These are phyloP conservation scores for Asarcornis scutulata DNA, from an alignment of 2,113 vertebrate species.

Conservation along the genomic window DNA sequence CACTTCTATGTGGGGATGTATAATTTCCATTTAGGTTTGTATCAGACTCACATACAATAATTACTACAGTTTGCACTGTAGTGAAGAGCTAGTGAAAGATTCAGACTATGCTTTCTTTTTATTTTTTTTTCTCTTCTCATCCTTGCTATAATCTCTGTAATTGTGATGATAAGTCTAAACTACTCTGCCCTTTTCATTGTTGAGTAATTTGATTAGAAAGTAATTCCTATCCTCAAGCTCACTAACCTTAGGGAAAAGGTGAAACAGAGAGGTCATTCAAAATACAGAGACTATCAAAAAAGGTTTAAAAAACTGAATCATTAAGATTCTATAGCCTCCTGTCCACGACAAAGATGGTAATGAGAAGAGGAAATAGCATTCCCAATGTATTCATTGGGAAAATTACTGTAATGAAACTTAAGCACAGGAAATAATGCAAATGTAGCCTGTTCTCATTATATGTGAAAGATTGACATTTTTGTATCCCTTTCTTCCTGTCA, in stretches of 20 bases:
- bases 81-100: neutral
- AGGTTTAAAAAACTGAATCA: slow-evolving; percentile 57
- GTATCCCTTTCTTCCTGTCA: neutral
- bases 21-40: neutral
- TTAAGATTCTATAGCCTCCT: slow-evolving; percentile 49
- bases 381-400: slow-evolving; percentile 48
- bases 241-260: slow-evolving; percentile 34
- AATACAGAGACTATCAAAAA: slow-evolving; percentile 52
- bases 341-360: slow-evolving; percentile 48
- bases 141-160: slow-evolving; percentile 23
- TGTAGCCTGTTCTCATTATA: slow-evolving; percentile 27
- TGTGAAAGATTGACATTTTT: slow-evolving; percentile 15
- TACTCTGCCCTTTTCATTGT: slow-evolving; percentile 10
- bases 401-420: slow-evolving; percentile 60
- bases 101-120: neutral
- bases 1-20: neutral
- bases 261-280: slow-evolving; percentile 59
- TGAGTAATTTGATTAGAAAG: slow-evolving; percentile 45
- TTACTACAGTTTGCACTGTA: neutral
- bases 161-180: slow-evolving; percentile 5
- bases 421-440: slow-evolving; percentile 56
- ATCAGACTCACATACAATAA: neutral
- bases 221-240: slow-evolving; percentile 5
- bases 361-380: slow-evolving; percentile 58
- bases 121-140: neutral